These are phyloP conservation scores for Amorpha juglandis DNA, from an alignment of 2,888 invertebrate species.

Conservation along the genomic window DNA sequence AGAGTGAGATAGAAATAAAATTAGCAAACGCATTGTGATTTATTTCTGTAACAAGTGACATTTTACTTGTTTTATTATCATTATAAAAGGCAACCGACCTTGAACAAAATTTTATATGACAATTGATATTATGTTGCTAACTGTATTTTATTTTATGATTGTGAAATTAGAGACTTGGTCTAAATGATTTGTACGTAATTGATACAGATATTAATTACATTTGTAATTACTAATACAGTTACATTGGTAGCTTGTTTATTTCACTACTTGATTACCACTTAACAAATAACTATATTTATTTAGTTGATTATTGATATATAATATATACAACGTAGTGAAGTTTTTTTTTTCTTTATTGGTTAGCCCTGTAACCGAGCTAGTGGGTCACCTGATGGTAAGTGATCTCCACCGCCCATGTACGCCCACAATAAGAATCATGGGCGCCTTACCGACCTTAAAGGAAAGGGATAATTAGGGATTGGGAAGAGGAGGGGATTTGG, in stretches of 20 bases:
- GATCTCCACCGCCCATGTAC: no score
- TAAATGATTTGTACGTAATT: conserved; percentile 3
- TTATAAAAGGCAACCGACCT: conserved; percentile 16
- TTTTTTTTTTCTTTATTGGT: no score
- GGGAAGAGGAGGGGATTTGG: no score
- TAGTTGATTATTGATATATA: no score
- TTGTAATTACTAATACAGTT: conserved; percentile 13
- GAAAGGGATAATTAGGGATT: no score
- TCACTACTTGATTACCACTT: neutral
- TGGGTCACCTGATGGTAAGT: no score
- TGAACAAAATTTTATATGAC: neutral
- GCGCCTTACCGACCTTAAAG: no score
- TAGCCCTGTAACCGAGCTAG: no score
- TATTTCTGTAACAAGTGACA: conserved; percentile 9
- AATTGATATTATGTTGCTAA: conserved; percentile 13
- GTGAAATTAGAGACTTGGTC: conserved; percentile 20
- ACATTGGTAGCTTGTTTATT: conserved; percentile 5
- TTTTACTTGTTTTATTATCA: conserved; percentile 3
- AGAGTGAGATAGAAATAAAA: neutral
- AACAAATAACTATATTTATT: neutral
- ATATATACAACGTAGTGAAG: no score
- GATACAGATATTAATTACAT: conserved; percentile 8
- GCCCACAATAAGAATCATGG: no score
- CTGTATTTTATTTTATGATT: conserved; percentile 15
- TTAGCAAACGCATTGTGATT: neutral